Percentiles rank a stretch among this genome's conserved stretches.
These are phyloP conservation scores for Penelope pileata DNA, from an alignment of 2,113 vertebrate genomes.

Conservation along the genomic window DNA sequence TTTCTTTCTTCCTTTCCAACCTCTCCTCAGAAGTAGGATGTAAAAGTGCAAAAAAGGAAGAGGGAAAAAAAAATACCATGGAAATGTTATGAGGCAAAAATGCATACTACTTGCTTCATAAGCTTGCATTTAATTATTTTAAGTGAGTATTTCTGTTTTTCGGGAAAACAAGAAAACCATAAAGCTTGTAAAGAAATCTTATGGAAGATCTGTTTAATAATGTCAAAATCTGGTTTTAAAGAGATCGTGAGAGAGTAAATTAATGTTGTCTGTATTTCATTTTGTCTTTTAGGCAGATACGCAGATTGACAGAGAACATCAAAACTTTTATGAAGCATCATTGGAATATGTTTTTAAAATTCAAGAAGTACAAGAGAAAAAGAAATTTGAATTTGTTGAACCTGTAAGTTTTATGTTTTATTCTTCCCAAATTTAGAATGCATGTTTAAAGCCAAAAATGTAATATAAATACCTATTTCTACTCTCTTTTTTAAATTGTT, in stretches of 20 bases:
- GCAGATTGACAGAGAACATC: slow-evolving; percentile 93
- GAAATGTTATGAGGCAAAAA: background rate
- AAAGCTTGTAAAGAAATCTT: background rate
- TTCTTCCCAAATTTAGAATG: background rate
- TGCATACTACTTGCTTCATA: background rate
- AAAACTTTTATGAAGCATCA: slow-evolving; percentile 95
- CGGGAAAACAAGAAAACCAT: background rate
- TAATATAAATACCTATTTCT: background rate
- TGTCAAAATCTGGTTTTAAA: background rate
- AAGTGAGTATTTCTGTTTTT: background rate
- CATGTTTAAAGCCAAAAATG: background rate
- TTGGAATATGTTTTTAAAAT: slow-evolving; percentile 98
- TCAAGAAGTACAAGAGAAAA: slow-evolving; percentile 98
- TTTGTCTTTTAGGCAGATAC: slow-evolving; percentile 85
- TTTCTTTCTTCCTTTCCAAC: background rate
- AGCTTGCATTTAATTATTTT: background rate
- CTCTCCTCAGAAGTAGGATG: background rate
- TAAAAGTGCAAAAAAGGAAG: background rate
- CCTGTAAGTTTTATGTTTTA: slow-evolving; percentile 81
- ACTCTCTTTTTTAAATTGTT: background rate
- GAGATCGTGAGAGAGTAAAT: background rate
- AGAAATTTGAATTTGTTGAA: slow-evolving; percentile 99
- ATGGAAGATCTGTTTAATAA: background rate
- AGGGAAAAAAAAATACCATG: background rate
- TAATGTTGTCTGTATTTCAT: slow-evolving; percentile 39